Evolutionary conservation across 2,113 vertebrate species (phyloP).

Genomic region (Ptychochromis oligacanthus): DNA sequence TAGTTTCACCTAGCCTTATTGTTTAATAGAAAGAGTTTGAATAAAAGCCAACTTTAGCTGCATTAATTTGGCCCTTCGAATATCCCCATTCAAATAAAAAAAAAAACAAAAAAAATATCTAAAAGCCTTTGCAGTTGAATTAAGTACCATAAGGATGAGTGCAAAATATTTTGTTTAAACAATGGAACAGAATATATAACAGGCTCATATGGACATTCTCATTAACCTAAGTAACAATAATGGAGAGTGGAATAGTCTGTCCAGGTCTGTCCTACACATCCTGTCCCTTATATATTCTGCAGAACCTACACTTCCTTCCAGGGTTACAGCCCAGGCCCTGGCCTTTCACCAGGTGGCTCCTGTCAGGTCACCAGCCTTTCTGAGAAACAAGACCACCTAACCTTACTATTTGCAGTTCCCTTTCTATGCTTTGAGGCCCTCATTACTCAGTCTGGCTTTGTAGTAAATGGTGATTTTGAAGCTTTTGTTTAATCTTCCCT

Average conservation of each 20-base stretch:
- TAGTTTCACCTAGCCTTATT: background rate
- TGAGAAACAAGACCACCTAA: conserved; percentile 39
- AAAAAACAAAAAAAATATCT: background rate
- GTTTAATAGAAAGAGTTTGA: background rate
- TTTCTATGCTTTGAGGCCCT: background rate
- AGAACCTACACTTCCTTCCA: conserved; percentile 85
- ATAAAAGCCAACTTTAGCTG: background rate
- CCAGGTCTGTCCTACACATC: conserved; percentile 80
- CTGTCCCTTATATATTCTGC: conserved; percentile 77
- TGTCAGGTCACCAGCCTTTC: conserved; percentile 75
- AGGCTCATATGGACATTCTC: background rate
- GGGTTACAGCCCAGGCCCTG: conserved; percentile 84
- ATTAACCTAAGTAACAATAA: conserved; percentile 10
- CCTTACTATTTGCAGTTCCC: background rate
- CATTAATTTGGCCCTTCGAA: background rate
- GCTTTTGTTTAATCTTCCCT: background rate
- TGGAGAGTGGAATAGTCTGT: conserved; percentile 26
- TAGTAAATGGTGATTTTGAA: background rate
- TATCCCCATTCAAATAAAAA: background rate
- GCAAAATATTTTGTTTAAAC: background rate
- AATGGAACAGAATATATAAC: background rate
- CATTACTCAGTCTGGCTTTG: background rate
- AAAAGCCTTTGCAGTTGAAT: background rate
- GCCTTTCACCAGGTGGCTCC: conserved; percentile 85
- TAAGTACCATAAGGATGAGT: background rate